Conservation (phyloP, 1,140 invertebrate species). For the Coboldia fuscipes region DNA sequence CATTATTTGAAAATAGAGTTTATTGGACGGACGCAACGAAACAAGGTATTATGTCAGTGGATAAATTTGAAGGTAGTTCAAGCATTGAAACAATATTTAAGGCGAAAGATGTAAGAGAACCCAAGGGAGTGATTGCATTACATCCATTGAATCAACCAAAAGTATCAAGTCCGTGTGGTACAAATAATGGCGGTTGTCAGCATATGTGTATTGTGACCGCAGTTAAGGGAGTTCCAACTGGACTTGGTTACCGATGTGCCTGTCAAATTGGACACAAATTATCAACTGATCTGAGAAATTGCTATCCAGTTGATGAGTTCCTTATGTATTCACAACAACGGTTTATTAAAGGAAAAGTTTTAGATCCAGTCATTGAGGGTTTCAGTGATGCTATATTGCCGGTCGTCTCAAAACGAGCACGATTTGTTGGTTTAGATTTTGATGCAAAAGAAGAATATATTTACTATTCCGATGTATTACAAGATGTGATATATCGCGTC, state of each 20-base stretch:
- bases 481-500: constrained; percentile 87
- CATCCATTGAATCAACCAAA: constrained; percentile 55
- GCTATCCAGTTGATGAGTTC: constrained; percentile 73
- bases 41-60: constrained; percentile 78
- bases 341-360: constrained; percentile 85
- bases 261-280: constrained; percentile 80
- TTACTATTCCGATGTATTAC: constrained; percentile 92
- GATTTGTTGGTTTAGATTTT: constrained; percentile 95
- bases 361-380: constrained; percentile 70
- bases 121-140: constrained; percentile 62
- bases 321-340: constrained; percentile 93
- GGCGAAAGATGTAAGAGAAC: constrained; percentile 56
- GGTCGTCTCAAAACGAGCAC: constrained; percentile 69
- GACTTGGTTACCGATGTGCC: constrained; percentile 77
- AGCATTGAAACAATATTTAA: constrained; percentile 63
- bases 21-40: constrained; percentile 94
- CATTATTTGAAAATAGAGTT: constrained; percentile 75
- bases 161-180: constrained; percentile 71
- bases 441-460: constrained; percentile 80
- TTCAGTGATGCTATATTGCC: constrained; percentile 88
- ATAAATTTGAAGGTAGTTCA: constrained; percentile 62
- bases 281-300: constrained; percentile 54
- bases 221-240: constrained; percentile 43
- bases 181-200: constrained; percentile 76
- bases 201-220: constrained; percentile 90